Evolutionary conservation across 2,113 vertebrate species (phyloP).

Genomic region (Cryptoleucopteryx plumbea): DNA sequence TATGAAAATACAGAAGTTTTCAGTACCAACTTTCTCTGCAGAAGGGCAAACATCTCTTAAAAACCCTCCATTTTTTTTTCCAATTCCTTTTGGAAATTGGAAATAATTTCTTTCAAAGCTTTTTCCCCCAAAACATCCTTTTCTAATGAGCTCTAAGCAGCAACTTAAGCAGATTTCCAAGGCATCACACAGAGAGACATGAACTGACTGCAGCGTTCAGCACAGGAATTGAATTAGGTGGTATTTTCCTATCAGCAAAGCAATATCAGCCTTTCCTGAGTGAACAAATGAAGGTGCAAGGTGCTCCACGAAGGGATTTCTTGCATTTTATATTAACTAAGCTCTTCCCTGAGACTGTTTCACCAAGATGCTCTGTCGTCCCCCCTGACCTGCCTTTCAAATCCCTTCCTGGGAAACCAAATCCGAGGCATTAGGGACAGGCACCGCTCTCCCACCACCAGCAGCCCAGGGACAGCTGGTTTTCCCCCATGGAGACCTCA

Average conservation of each 20-base stretch:
- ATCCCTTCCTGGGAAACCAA: background rate
- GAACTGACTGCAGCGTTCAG: background rate
- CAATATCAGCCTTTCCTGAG: background rate
- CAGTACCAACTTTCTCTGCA: background rate
- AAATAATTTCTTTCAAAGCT: background rate
- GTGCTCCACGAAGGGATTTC: background rate
- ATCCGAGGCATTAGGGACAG: background rate
- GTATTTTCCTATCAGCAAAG: background rate
- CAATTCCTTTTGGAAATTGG: background rate
- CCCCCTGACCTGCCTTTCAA: background rate
- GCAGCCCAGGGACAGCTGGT: background rate
- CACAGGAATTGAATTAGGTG: background rate
- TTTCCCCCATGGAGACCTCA: background rate
- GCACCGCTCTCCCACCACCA: rapidly evolving
- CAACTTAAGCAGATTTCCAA: background rate
- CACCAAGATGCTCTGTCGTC: background rate
- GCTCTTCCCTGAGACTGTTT: background rate
- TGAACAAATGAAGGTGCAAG: rapidly evolving
- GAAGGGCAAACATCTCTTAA: background rate
- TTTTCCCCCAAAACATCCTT: background rate
- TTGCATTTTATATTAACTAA: background rate
- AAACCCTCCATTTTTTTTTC: background rate
- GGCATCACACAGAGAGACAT: background rate
- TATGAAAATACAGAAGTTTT: background rate
- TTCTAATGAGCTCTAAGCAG: background rate